These are phyloP conservation scores for Pocillopora grandis DNA, from an alignment of 92 coral and sea anemone species.

Conservation along the genomic window DNA sequence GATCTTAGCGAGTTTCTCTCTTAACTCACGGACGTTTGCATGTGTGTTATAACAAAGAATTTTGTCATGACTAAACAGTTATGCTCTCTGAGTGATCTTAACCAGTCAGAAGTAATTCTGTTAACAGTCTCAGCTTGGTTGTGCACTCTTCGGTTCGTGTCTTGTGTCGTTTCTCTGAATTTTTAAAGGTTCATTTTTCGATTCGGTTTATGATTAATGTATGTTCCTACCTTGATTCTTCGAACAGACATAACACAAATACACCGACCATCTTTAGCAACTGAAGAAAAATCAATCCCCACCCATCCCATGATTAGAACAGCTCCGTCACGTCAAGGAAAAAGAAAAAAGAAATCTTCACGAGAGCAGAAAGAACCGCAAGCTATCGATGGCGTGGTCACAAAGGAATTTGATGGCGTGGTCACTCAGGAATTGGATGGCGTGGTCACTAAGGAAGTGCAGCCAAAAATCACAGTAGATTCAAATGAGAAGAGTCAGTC, in stretches of 20 bases:
- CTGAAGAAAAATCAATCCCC: background rate
- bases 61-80: no score
- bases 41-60: no score
- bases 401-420: background rate
- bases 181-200: no score
- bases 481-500: slow-evolving; percentile 17
- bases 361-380: background rate
- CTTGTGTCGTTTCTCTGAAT: no score
- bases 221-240: background rate
- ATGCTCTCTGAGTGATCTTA: no score
- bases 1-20: no score
- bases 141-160: no score
- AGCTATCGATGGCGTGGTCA: background rate
- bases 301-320: background rate
- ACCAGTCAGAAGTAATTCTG: no score
- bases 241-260: background rate
- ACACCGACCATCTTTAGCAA: background rate
- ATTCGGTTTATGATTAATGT: no score
- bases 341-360: slow-evolving; percentile 24
- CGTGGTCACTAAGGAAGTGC: background rate
- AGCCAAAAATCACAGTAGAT: background rate
- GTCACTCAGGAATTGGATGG: background rate
- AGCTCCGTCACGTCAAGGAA: slow-evolving; percentile 34
- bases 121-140: no score
- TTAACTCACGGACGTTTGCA: no score